These are phyloP conservation scores for Melinaea menophilus DNA, from an alignment of 2,888 invertebrate species.

Conservation along the genomic window DNA sequence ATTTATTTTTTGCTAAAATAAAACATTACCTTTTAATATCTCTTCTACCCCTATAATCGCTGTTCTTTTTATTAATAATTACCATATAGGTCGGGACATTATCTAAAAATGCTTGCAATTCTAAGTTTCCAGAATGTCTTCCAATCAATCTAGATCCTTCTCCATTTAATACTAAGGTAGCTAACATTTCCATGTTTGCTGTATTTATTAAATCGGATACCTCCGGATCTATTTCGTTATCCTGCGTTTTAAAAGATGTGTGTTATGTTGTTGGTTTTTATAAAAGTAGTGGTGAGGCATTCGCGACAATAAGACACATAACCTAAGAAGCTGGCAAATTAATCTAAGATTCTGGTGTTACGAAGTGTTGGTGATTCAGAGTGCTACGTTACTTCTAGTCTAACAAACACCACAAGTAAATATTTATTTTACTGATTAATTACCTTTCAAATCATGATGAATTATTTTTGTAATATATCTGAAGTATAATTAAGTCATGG, in stretches of 20 bases:
- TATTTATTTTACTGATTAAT: conserved; percentile 61
- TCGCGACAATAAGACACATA: conserved; percentile 52
- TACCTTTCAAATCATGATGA: conserved; percentile 53
- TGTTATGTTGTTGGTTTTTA: not conserved
- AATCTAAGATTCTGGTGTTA: conserved; percentile 65
- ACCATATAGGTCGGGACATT: conserved; percentile 94
- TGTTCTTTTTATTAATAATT: conserved; percentile 36
- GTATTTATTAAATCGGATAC: conserved; percentile 81
- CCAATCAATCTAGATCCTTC: conserved; percentile 88
- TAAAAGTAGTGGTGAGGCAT: conserved; percentile 40
- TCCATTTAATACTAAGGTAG: conserved; percentile 91
- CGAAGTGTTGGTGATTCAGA: conserved; percentile 62
- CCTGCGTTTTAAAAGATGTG: conserved; percentile 45
- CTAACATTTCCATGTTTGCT: conserved; percentile 93
- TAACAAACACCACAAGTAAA: conserved; percentile 71
- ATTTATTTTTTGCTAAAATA: conserved; percentile 89
- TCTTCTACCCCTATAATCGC: too few species aligned
- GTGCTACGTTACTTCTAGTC: conserved; percentile 71
- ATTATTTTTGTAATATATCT: conserved; percentile 33
- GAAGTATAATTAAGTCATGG: conserved; percentile 46
- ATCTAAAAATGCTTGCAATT: conserved; percentile 90
- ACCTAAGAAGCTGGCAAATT: conserved; percentile 74
- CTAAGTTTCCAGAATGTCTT: conserved; percentile 83
- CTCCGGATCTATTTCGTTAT: conserved; percentile 79
- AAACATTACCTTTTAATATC: conserved; percentile 7